Percentiles rank a stretch among this genome's conserved stretches.
Conservation (phyloP, 2,888 invertebrate species). For the Cantharis rufa region DNA sequence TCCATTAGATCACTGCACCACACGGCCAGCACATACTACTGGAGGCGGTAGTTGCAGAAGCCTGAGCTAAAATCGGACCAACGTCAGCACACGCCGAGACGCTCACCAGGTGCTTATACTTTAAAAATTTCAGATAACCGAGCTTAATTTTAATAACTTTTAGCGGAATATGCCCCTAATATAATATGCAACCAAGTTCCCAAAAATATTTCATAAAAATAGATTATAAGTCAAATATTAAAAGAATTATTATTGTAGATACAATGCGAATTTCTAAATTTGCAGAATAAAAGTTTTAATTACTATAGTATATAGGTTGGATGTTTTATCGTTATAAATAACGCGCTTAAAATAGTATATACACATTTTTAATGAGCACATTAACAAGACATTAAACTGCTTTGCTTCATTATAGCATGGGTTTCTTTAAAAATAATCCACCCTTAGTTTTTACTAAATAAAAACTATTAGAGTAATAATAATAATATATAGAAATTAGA, state of each 20-base stretch:
- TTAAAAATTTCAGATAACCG: background rate
- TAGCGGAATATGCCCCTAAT: background rate
- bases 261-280: background rate
- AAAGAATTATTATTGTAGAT: background rate
- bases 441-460: no score
- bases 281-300: background rate
- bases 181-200: background rate
- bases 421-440: no score
- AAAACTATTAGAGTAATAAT: no score
- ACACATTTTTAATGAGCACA: background rate
- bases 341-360: background rate
- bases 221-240: background rate
- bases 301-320: background rate
- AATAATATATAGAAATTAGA: no score
- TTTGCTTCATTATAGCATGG: background rate
- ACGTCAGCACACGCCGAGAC: constrained; percentile 40
- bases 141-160: background rate
- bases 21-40: constrained; percentile 38
- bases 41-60: constrained; percentile 30
- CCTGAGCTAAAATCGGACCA: constrained; percentile 41
- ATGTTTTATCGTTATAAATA: background rate
- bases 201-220: background rate
- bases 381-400: background rate
- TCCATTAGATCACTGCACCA: constrained; percentile 42
- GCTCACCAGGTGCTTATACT: constrained; percentile 19